phyloP scores from a whole-genome alignment of 2,113 vertebrate genomes.

The Ariopsis seemanni region DNA sequence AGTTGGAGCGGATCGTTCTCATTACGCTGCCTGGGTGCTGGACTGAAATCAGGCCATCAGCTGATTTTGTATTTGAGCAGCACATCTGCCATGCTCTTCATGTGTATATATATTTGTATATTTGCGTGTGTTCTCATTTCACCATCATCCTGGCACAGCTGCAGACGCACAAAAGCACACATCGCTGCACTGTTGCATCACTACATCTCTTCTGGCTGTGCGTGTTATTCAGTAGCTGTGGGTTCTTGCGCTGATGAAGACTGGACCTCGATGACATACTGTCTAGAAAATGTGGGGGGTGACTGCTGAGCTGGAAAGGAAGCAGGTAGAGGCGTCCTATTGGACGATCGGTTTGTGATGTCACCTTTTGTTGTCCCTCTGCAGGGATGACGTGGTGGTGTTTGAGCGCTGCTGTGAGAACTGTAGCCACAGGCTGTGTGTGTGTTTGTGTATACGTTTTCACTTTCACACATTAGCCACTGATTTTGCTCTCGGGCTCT shows the following conservation, averaged over 20 bases:
- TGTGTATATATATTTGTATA: neutral
- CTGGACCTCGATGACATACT: constrained; percentile 24
- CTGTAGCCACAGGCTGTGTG: constrained; percentile 36
- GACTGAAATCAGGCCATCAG: constrained; percentile 29
- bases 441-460: constrained; percentile 19
- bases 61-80: constrained; percentile 18
- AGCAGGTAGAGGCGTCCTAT: constrained; percentile 26
- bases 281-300: constrained; percentile 29
- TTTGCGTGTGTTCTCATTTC: constrained; percentile 10
- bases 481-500: neutral
- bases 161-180: constrained; percentile 4
- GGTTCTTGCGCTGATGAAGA: neutral
- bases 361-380: constrained; percentile 53
- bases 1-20: constrained; percentile 22
- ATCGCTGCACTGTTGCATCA: neutral
- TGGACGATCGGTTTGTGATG: constrained; percentile 38
- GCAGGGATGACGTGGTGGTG: constrained; percentile 47
- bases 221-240: neutral
- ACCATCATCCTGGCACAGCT: neutral
- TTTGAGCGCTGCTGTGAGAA: constrained; percentile 39
- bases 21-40: constrained; percentile 7
- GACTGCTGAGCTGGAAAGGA: constrained; percentile 12
- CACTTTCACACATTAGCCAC: constrained; percentile 38
- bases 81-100: constrained; percentile 24
- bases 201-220: neutral